Percentiles rank a stretch among this genome's conserved stretches.
phyloP scores from a whole-genome alignment of 2,888 invertebrate species.

The Meganola albula region DNA sequence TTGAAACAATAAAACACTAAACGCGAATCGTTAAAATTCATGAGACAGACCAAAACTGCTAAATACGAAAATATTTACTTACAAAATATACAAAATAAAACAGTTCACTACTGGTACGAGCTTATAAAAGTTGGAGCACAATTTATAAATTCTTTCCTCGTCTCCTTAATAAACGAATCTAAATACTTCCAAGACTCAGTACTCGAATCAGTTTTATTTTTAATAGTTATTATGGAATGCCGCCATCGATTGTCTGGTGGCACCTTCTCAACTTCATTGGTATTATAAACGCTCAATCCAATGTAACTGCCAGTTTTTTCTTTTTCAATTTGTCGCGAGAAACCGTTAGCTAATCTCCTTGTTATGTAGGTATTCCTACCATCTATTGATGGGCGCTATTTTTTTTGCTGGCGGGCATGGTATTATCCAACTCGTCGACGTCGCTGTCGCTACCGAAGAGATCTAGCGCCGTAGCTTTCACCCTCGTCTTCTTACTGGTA shows the following conservation, averaged over 20 bases:
- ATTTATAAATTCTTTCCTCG: too few relatives aligned
- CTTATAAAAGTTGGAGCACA: too few relatives aligned
- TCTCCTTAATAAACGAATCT: too few relatives aligned
- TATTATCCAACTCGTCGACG: constrained; percentile 2
- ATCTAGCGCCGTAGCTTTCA: constrained; percentile 1
- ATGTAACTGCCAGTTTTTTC: constrained; percentile 2
- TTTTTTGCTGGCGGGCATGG: background rate
- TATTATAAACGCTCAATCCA: constrained; percentile 3
- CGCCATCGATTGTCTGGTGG: constrained; percentile 3
- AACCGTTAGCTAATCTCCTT: constrained; percentile 2
- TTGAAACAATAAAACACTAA: too few relatives aligned
- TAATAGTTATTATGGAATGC: constrained; percentile 2
- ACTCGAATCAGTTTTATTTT: constrained; percentile 4
- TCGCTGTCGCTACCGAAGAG: constrained; percentile 1
- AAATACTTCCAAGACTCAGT: too few relatives aligned
- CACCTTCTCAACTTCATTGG: too few relatives aligned
- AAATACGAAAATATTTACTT: too few relatives aligned
- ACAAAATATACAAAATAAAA: too few relatives aligned
- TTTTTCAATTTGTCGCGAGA: constrained; percentile 2
- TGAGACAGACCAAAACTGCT: too few relatives aligned
- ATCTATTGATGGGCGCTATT: constrained; percentile 1
- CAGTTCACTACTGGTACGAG: too few relatives aligned
- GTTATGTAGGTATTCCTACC: constrained; percentile 1
- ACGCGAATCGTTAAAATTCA: too few relatives aligned
- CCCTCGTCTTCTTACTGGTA: too few relatives aligned